phyloP scores from a whole-genome alignment of 2,113 vertebrate genomes.

The Empidonax traillii region DNA sequence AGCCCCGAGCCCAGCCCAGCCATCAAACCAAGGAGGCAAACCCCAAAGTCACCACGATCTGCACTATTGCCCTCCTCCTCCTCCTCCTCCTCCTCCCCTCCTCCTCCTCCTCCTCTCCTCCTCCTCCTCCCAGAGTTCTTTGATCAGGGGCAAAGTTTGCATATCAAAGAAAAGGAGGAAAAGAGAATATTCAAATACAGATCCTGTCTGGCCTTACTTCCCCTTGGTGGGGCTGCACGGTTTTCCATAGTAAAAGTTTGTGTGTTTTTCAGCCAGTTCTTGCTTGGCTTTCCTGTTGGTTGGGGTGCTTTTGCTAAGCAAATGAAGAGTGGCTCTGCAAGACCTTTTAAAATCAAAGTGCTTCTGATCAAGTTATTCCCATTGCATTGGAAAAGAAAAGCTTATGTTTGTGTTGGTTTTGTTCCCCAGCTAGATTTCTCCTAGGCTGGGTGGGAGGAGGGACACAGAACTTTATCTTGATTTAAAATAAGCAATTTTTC shows the following conservation, averaged over 20 bases:
- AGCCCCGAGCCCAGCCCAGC: not conserved
- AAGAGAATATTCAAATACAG: not conserved
- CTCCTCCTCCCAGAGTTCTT: not conserved
- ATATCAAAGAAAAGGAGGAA: conserved; percentile 16
- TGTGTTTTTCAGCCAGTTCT: not conserved
- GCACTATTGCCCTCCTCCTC: not conserved
- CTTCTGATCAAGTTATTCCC: not conserved
- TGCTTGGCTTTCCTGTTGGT: not conserved
- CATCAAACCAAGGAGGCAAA: not conserved
- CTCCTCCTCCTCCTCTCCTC: not conserved
- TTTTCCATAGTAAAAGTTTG: not conserved
- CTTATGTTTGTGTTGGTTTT: not conserved
- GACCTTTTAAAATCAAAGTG: not conserved
- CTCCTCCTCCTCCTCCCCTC: too few relatives aligned
- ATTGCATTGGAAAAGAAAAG: not conserved
- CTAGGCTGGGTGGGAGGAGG: not conserved
- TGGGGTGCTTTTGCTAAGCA: not conserved
- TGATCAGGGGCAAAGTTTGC: not conserved
- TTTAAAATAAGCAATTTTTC: not conserved
- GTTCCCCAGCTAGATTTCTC: not conserved
- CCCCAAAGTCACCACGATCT: not conserved
- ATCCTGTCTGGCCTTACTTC: not conserved
- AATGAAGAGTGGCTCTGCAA: not conserved
- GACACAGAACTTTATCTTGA: not conserved
- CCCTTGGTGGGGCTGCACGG: not conserved